These are phyloP conservation scores for Sebastes minor DNA, from an alignment of 2,797 vertebrate genomes.

Conservation along the genomic window DNA sequence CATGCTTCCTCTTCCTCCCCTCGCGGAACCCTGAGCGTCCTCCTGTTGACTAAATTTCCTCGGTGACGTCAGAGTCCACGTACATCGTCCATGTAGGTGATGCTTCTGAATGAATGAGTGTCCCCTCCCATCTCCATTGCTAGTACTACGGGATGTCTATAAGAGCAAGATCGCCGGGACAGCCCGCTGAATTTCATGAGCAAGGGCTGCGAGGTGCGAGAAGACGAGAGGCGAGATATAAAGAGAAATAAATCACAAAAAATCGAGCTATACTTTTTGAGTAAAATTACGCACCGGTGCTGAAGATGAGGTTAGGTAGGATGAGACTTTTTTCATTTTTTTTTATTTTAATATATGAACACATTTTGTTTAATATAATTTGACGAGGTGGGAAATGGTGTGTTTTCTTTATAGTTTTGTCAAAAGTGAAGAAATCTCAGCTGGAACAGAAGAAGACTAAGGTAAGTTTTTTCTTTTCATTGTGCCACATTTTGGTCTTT, in stretches of 20 bases:
- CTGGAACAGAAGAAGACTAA: slow-evolving; percentile 14
- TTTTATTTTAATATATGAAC: not conserved
- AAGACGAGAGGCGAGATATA: slow-evolving; percentile 23
- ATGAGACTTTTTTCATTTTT: not conserved
- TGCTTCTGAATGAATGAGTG: slow-evolving; percentile 88
- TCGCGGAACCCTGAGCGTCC: slow-evolving; percentile 77
- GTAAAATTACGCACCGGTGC: not conserved
- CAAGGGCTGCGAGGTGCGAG: slow-evolving; percentile 45
- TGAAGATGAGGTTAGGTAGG: slow-evolving; percentile 2
- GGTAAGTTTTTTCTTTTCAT: slow-evolving; percentile 54
- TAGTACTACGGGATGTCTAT: slow-evolving; percentile 87
- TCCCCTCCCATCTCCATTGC: slow-evolving; percentile 80
- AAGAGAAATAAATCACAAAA: slow-evolving; percentile 37
- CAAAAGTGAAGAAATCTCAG: slow-evolving; percentile 32
- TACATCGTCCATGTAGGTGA: slow-evolving; percentile 80
- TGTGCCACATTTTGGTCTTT: not conserved
- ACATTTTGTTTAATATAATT: slow-evolving; percentile 3
- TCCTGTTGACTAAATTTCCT: slow-evolving; percentile 80
- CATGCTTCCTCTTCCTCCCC: slow-evolving; percentile 34
- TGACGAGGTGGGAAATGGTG: slow-evolving; percentile 1
- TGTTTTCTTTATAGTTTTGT: slow-evolving; percentile 40
- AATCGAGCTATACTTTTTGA: not conserved
- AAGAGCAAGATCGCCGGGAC: slow-evolving; percentile 83
- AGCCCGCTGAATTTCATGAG: slow-evolving; percentile 79
- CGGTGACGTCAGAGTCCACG: slow-evolving; percentile 84